A percentile compares a stretch with the other conserved stretches of the same genome.
Conservation (phyloP, 2,888 invertebrate genomes). For the Scrobipalpa atriplicella region DNA sequence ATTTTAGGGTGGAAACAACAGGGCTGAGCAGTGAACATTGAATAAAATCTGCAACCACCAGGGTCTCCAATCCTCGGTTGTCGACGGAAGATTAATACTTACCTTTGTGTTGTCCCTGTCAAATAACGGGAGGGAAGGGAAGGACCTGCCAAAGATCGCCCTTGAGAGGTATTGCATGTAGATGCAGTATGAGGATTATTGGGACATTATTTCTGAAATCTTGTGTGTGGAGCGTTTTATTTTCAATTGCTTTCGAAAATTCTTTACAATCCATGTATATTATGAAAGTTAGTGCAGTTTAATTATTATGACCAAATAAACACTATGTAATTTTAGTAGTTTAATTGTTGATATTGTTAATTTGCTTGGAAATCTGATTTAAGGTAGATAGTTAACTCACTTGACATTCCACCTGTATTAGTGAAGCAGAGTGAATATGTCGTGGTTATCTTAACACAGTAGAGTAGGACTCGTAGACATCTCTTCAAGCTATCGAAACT, state of each 20-base stretch:
- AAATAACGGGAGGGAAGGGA: conserved; percentile 44
- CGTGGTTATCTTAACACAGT: no score
- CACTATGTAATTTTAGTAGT: no score
- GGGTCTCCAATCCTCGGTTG: conserved; percentile 58
- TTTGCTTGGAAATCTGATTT: no score
- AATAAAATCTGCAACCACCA: conserved; percentile 71
- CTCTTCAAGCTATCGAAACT: no score
- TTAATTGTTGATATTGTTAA: no score
- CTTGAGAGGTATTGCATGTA: conserved; percentile 45
- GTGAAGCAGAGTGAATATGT: no score
- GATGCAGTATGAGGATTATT: conserved; percentile 59
- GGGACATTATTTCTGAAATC: conserved; percentile 7
- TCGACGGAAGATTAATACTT: conserved; percentile 77
- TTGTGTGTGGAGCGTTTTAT: background rate
- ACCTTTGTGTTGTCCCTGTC: conserved; percentile 64
- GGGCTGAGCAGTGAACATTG: conserved; percentile 51
- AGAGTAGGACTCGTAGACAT: no score
- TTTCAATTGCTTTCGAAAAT: background rate
- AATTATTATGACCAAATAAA: no score
- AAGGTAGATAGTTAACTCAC: no score
- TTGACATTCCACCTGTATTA: no score
- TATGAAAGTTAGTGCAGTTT: no score
- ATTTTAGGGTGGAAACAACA: conserved; percentile 50
- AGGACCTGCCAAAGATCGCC: conserved; percentile 45
- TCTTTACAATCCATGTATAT: no score